A percentile compares a stretch with the other conserved stretches of the same genome.
phyloP scores from a whole-genome alignment of 2,797 vertebrate species.

The Lutjanus argentimaculatus region DNA sequence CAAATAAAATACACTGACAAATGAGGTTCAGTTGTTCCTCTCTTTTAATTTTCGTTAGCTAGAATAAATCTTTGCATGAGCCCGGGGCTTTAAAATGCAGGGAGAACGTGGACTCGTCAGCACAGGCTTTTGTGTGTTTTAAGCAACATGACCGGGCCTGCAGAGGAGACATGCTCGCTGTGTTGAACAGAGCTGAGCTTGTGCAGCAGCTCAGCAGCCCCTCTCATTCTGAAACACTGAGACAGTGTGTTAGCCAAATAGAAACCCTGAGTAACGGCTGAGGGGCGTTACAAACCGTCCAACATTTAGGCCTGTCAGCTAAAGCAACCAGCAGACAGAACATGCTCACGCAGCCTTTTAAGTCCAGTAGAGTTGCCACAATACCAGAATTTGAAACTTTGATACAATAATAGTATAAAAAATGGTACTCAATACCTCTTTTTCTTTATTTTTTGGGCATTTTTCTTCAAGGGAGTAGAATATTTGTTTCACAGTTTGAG shows the following conservation, averaged over 20 bases:
- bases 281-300: neutral
- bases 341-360: neutral
- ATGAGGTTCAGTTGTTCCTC: neutral
- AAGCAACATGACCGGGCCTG: slow-evolving; percentile 70
- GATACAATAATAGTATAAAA: too few species aligned
- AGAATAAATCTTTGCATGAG: neutral
- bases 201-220: slow-evolving; percentile 48
- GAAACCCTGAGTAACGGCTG: slow-evolving; percentile 41
- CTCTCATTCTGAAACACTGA: slow-evolving; percentile 59
- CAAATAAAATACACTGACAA: slow-evolving; percentile 10
- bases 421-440: too few species aligned
- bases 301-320: neutral
- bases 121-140: slow-evolving; percentile 65
- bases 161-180: slow-evolving; percentile 47
- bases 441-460: too few species aligned
- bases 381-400: too few species aligned
- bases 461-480: too few species aligned
- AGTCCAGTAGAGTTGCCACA: neutral
- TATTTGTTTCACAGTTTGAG: too few species aligned
- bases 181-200: slow-evolving; percentile 71
- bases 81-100: slow-evolving; percentile 37
- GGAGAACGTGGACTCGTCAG: slow-evolving; percentile 45
- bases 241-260: slow-evolving; percentile 55
- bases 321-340: slow-evolving; percentile 1
- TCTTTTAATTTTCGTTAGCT: neutral